A percentile compares a stretch with the other conserved stretches of the same genome.
phyloP scores from a whole-genome alignment of 2,888 invertebrate species.

The Tanytarsus gracilentus region DNA sequence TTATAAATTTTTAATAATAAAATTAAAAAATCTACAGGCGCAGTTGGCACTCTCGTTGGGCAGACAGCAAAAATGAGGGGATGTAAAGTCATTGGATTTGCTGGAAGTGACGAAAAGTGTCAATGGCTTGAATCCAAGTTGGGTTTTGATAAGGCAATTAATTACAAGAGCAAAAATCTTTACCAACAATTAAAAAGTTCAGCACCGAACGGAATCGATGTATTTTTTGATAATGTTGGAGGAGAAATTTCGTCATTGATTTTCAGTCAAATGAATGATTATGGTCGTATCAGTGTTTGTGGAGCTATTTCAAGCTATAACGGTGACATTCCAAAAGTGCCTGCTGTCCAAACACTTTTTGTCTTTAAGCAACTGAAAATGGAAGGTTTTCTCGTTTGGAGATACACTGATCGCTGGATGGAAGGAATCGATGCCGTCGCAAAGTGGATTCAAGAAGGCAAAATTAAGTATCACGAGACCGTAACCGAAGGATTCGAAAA shows the following conservation, averaged over 20 bases:
- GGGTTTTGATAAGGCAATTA: conserved; percentile 58
- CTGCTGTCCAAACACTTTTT: conserved; percentile 46
- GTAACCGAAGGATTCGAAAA: conserved; percentile 64
- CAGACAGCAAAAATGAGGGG: conserved; percentile 65
- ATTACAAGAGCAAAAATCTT: conserved; percentile 57
- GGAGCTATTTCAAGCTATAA: conserved; percentile 63
- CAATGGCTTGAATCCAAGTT: conserved; percentile 55
- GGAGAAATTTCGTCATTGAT: conserved; percentile 59
- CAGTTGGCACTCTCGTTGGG: conserved; percentile 65
- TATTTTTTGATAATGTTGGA: conserved; percentile 66
- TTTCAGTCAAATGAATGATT: conserved; percentile 54
- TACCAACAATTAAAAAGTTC: conserved; percentile 47
- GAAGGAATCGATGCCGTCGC: conserved; percentile 56
- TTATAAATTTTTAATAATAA: background rate
- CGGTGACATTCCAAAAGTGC: conserved; percentile 41
- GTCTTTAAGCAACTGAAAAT: conserved; percentile 51
- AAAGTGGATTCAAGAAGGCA: conserved; percentile 57
- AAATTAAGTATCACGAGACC: conserved; percentile 60
- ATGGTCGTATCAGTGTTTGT: conserved; percentile 58
- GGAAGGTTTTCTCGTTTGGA: conserved; percentile 46
- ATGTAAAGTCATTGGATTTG: conserved; percentile 60
- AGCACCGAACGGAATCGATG: conserved; percentile 62
- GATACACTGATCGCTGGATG: conserved; percentile 50
- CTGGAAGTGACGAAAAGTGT: conserved; percentile 60
- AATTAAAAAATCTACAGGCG: conserved; percentile 47